Percentiles rank a stretch among this genome's conserved stretches.
Evolutionary conservation across 2,888 invertebrate genomes (phyloP).

Genomic region (Tetheella fluctuosa): DNA sequence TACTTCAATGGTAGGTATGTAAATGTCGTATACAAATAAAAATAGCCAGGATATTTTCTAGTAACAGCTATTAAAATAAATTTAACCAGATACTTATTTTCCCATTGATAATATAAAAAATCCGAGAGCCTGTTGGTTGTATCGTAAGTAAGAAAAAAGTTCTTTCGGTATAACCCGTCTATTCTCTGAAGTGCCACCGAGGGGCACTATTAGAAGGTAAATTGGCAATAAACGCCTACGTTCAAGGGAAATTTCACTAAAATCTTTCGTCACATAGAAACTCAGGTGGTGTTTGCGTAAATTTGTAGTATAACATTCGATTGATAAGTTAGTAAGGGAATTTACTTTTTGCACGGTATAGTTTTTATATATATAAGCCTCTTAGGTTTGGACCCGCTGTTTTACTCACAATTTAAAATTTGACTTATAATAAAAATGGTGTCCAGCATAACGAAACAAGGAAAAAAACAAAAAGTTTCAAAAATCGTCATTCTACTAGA

Average conservation of each 20-base stretch:
- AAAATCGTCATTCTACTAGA: not conserved
- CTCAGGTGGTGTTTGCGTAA: not conserved
- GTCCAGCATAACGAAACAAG: no score
- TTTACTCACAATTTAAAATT: no score
- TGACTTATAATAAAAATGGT: no score
- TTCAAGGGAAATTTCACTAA: slow-evolving; percentile 1
- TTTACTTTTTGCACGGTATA: no score
- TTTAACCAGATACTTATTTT: no score
- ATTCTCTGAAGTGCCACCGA: slow-evolving; percentile 8
- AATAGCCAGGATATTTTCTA: no score
- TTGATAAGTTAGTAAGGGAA: not conserved
- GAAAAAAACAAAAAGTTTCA: no score
- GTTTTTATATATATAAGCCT: no score
- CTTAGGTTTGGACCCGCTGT: no score
- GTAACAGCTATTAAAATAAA: no score
- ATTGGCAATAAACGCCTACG: not conserved
- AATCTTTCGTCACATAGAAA: not conserved
- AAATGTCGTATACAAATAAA: no score
- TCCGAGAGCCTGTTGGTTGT: not conserved
- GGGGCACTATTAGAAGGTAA: slow-evolving; percentile 8
- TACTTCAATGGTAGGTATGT: no score
- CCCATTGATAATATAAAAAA: not conserved
- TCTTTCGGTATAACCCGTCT: not conserved
- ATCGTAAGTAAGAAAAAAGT: not conserved
- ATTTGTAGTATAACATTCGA: not conserved